phyloP scores from a whole-genome alignment of 2,113 vertebrate genomes.

The Budorcas taxicolor region DNA sequence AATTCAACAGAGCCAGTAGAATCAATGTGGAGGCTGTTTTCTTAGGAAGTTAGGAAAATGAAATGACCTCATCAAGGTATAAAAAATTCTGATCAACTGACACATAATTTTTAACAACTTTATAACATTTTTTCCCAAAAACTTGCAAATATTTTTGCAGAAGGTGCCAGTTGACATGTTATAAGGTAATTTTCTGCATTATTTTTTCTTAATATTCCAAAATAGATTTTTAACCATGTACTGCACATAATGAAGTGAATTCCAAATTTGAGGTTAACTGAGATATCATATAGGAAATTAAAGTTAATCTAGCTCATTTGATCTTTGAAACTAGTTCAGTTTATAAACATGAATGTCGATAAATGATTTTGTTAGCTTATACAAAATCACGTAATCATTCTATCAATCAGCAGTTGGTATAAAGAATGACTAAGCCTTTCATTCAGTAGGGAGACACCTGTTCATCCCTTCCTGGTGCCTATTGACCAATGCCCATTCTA shows the following conservation, averaged over 20 bases:
- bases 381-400: not conserved
- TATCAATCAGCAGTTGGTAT: not conserved
- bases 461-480: not conserved
- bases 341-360: not conserved
- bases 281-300: not conserved
- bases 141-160: not conserved
- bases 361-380: not conserved
- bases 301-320: not conserved
- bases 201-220: not conserved
- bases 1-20: not conserved
- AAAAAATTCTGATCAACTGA: not conserved
- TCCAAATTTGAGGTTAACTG: not conserved
- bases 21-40: not conserved
- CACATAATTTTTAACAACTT: not conserved
- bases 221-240: not conserved
- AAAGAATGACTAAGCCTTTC: not conserved
- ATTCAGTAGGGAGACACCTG: not conserved
- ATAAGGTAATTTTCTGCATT: not conserved
- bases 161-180: not conserved
- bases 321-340: not conserved
- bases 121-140: not conserved
- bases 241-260: not conserved
- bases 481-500: not conserved
- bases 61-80: not conserved
- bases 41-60: not conserved